These are phyloP conservation scores for Tenthredo amoena DNA, from an alignment of 2,888 invertebrate genomes.

Conservation along the genomic window DNA sequence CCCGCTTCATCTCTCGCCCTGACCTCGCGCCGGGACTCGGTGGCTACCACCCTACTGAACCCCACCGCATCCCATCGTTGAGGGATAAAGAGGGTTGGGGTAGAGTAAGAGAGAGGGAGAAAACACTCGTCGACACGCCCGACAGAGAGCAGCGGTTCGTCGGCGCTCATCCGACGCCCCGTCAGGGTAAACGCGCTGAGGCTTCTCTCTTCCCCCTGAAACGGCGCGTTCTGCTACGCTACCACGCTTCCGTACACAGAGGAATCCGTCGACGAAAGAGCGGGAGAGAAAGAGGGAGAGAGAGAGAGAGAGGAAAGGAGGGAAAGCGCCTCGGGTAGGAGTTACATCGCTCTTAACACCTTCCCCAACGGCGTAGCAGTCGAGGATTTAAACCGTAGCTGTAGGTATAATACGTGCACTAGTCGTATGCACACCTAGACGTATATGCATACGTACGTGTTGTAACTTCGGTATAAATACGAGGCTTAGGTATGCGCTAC, in stretches of 20 bases:
- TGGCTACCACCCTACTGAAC: slow-evolving; percentile 38
- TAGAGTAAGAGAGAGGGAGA: slow-evolving; percentile 31
- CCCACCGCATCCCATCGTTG: slow-evolving; percentile 50
- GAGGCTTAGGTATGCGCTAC: background rate
- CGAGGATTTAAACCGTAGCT: slow-evolving; percentile 31
- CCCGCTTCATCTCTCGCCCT: slow-evolving; percentile 58
- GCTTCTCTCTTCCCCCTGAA: slow-evolving; percentile 22
- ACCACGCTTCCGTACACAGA: slow-evolving; percentile 50
- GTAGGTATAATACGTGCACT: slow-evolving; percentile 14
- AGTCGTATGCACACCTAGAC: background rate
- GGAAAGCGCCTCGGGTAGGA: slow-evolving; percentile 60
- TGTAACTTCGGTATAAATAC: slow-evolving; percentile 13
- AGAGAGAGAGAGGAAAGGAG: slow-evolving; percentile 53
- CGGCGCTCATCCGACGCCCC: slow-evolving; percentile 37
- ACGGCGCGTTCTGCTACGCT: slow-evolving; percentile 25
- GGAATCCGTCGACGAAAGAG: slow-evolving; percentile 40
- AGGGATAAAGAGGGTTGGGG: slow-evolving; percentile 40
- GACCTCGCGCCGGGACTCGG: slow-evolving; percentile 59
- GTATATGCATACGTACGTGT: background rate
- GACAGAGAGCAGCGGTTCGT: slow-evolving; percentile 41
- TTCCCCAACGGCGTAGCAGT: slow-evolving; percentile 61
- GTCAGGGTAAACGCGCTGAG: slow-evolving; percentile 38
- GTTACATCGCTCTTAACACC: slow-evolving; percentile 75
- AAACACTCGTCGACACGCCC: slow-evolving; percentile 41
- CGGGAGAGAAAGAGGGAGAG: slow-evolving; percentile 58